Evolutionary conservation across 1,140 invertebrate species (phyloP).

Genomic region (Microvelia longipes): DNA sequence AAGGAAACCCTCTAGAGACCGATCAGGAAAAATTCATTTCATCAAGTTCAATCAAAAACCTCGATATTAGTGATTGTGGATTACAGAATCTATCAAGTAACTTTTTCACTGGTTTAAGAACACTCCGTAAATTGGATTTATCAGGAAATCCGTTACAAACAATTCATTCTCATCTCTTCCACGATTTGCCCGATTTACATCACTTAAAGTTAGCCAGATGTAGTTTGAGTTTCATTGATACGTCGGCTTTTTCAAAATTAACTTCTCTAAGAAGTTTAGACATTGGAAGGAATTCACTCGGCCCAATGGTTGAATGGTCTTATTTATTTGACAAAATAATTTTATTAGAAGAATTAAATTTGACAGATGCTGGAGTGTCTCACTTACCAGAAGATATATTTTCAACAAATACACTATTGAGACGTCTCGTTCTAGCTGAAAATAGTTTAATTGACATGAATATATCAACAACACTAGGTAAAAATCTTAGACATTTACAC

Average conservation of each 20-base stretch:
- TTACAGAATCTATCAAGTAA: constrained; percentile 38
- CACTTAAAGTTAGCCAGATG: constrained; percentile 47
- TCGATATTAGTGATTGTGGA: constrained; percentile 48
- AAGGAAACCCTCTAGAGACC: constrained; percentile 44
- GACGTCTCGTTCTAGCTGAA: constrained; percentile 44
- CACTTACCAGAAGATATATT: constrained; percentile 48
- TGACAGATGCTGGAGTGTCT: constrained; percentile 41
- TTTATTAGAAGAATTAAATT: constrained; percentile 45
- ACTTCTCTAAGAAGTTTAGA: constrained; percentile 46
- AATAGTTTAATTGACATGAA: constrained; percentile 48
- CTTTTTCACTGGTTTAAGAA: constrained; percentile 49
- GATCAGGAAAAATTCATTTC: constrained; percentile 47
- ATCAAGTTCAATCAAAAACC: constrained; percentile 44
- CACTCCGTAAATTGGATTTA: constrained; percentile 46
- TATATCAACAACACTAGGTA: constrained; percentile 44
- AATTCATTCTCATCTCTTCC: constrained; percentile 41
- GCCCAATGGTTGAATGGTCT: constrained; percentile 39
- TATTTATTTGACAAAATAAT: constrained; percentile 39
- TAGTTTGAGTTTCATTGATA: constrained; percentile 40
- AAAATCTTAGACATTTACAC: constrained; percentile 46
- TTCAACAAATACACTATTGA: constrained; percentile 44
- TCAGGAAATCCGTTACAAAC: constrained; percentile 47
- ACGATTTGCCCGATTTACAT: constrained; percentile 44
- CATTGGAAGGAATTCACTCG: constrained; percentile 41
- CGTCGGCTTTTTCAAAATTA: constrained; percentile 38